Evolutionary conservation across 2,888 invertebrate species (phyloP), one percentile per base, ranked within the genome.

Genomic region (Epirrhoe alternata): DNA sequence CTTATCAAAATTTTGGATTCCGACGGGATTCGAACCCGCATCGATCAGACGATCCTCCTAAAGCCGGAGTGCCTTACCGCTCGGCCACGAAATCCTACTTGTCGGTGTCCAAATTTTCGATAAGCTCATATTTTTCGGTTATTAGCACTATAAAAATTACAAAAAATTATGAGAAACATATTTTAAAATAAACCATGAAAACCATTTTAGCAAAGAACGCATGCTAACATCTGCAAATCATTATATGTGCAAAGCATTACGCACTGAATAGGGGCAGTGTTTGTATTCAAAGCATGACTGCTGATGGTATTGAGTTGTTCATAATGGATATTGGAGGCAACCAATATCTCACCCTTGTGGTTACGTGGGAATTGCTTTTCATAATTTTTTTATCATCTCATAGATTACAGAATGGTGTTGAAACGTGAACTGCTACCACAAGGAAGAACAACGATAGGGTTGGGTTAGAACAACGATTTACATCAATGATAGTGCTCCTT

Each of bases 221-320:
- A 66, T 69, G 77, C 74, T 69, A 66, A 52, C 66, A 64, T 66
- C 83, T 45, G 16, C 8, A 81, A 81, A 77, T 83, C 81, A 47
- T 57, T 75, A 84, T 84, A 86, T 87, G 84, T 42, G 16, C 47
- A 16, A 88, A 86, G 84, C 83, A 85, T 10, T 10, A 38, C 5
- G 30, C 51, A 85, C 80, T 79, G 82, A 82, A 84, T 83, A 78
- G 79, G 79, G 77, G 71, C 75, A 76, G 75, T 75, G 79, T 90
- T 90, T 87, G 84, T 88, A 90, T 90, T 88, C 88, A 86, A 78
- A 72, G 68, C 73, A 76, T 76, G 78, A 38, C 53, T 58, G 35
- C 82, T 82, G 82, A 82, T 78, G 79, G 75, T 82, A 87, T 88
- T 85, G 86, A 87, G 82, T 77, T 79, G 80, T 86, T 81, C 86